Conservation (phyloP, 2,113 vertebrate genomes). For the Gallinago jamesoni region DNA sequence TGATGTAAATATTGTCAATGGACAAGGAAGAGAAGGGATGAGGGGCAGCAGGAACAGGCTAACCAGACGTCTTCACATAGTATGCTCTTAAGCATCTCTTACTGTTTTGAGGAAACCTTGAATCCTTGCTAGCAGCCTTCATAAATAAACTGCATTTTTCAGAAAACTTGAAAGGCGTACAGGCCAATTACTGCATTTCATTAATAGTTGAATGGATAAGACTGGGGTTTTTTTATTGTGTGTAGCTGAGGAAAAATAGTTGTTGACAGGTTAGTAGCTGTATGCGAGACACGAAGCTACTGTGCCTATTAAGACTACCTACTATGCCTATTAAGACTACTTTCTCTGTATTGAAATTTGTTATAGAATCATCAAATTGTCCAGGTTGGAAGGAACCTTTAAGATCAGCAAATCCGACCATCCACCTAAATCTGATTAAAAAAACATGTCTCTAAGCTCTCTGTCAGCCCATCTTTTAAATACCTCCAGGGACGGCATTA, state of each 20-base stretch:
- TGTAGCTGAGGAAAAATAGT: neutral
- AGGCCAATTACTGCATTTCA: neutral
- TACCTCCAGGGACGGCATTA: too few species aligned
- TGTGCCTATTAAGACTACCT: neutral
- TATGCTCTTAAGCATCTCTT: neutral
- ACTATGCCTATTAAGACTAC: neutral
- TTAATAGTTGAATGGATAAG: neutral
- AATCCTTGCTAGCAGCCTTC: neutral
- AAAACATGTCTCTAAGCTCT: too few species aligned
- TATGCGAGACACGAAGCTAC: neutral
- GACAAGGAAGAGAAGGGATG: neutral
- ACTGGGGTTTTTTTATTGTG: neutral
- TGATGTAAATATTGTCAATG: neutral
- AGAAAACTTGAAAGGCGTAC: neutral
- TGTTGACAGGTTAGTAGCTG: neutral
- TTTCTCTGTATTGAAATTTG: neutral
- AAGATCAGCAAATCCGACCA: too few species aligned
- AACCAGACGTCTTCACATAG: neutral
- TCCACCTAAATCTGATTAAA: too few species aligned
- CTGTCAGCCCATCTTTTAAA: too few species aligned
- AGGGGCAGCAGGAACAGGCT: neutral
- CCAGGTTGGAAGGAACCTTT: too few species aligned
- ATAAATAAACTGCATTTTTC: neutral
- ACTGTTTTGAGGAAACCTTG: neutral
- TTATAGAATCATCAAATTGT: neutral